Percentiles rank a stretch among this genome's conserved stretches.
phyloP scores from a whole-genome alignment of 2,113 vertebrate species.

The Melanostigma gelatinosum region DNA sequence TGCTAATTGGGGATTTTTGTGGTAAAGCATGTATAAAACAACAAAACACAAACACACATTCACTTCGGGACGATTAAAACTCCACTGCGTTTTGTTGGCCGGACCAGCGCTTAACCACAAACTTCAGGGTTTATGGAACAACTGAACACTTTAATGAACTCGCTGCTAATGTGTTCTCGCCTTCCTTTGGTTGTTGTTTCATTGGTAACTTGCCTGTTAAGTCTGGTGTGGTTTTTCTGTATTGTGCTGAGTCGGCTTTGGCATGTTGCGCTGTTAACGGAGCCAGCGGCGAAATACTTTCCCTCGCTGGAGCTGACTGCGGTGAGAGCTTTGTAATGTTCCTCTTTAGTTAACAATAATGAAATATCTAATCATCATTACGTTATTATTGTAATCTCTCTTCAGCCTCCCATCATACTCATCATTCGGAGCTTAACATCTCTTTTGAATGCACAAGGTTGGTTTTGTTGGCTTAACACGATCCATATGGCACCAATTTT shows the following conservation, averaged over 20 bases:
- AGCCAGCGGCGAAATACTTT: conserved; percentile 38
- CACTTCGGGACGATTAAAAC: neutral
- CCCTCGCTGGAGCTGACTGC: conserved; percentile 10
- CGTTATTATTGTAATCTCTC: neutral
- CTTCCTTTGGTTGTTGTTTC: conserved; percentile 31
- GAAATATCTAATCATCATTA: neutral
- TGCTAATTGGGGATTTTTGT: too few species aligned
- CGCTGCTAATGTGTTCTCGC: conserved; percentile 48
- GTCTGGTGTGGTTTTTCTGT: conserved; percentile 39
- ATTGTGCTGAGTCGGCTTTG: conserved; percentile 43
- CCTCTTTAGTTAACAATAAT: conserved; percentile 1
- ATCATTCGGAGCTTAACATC: conserved; percentile 4
- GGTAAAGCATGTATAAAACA: too few species aligned
- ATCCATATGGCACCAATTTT: conserved; percentile 27
- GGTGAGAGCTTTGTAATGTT: conserved; percentile 3
- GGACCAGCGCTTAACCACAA: conserved; percentile 40
- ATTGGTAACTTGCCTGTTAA: conserved; percentile 20
- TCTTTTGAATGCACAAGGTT: conserved; percentile 11
- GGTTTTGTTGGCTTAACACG: conserved; percentile 7
- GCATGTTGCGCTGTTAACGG: conserved; percentile 3
- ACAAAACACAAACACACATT: neutral
- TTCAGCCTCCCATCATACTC: neutral
- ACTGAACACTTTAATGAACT: conserved; percentile 40
- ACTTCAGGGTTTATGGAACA: conserved; percentile 22
- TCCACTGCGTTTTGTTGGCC: too few species aligned